phyloP scores from a whole-genome alignment of 2,888 invertebrate species.

The Coronaproctus castanopsis region DNA sequence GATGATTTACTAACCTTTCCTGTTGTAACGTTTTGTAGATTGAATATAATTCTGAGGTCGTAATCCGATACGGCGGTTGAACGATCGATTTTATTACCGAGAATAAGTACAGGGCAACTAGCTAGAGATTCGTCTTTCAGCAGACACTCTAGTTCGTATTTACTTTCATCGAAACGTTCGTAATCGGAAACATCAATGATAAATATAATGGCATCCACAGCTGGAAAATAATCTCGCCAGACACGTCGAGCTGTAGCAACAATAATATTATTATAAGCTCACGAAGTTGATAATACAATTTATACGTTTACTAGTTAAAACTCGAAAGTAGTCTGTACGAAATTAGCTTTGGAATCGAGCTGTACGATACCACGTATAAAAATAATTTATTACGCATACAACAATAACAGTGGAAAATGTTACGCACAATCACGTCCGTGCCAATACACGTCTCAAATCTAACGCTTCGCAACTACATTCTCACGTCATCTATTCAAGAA shows the following conservation, averaged over 20 bases:
- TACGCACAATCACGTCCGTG: too few species aligned
- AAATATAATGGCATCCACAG: slow-evolving; percentile 8
- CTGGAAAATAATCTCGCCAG: slow-evolving; percentile 8
- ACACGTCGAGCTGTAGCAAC: slow-evolving; percentile 6
- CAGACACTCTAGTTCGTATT: slow-evolving; percentile 2
- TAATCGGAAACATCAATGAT: slow-evolving; percentile 5
- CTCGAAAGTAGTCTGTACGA: too few species aligned
- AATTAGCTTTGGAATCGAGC: too few species aligned
- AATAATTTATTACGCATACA: too few species aligned
- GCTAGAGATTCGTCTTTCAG: slow-evolving; percentile 5
- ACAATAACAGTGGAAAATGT: too few species aligned
- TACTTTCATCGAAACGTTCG: slow-evolving; percentile 4
- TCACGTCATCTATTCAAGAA: too few species aligned
- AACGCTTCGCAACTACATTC: too few species aligned
- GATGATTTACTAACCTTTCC: slow-evolving; percentile 1
- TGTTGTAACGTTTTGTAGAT: not conserved
- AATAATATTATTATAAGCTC: too few species aligned
- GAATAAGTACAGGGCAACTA: slow-evolving; percentile 5
- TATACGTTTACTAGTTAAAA: not conserved
- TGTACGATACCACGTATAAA: too few species aligned
- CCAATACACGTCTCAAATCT: too few species aligned
- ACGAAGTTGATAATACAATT: not conserved
- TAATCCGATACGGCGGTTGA: slow-evolving; percentile 3
- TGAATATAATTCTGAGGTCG: slow-evolving; percentile 2
- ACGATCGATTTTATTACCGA: slow-evolving; percentile 8